A percentile compares a stretch with the other conserved stretches of the same genome.
Evolutionary conservation across 2,797 vertebrate species (phyloP).

Genomic region (Notolepis coatsorum): DNA sequence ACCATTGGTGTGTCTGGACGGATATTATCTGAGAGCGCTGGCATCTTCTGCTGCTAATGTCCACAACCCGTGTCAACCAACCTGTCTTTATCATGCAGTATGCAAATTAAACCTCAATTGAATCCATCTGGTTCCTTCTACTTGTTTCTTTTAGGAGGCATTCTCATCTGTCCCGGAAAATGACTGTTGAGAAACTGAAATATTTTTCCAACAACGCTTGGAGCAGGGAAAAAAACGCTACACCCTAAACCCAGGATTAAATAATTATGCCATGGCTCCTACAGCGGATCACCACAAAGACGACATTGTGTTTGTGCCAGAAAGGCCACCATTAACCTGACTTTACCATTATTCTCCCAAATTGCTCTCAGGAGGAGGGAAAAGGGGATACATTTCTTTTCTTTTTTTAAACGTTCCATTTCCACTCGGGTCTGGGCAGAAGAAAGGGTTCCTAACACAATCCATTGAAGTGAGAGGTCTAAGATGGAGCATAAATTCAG

Average conservation of each 20-base stretch:
- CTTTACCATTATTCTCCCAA: slow-evolving; percentile 61
- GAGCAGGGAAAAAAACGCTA: slow-evolving; percentile 42
- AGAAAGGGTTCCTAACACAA: slow-evolving; percentile 43
- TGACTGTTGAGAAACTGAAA: slow-evolving; percentile 30
- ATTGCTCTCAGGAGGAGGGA: slow-evolving; percentile 49
- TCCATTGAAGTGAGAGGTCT: slow-evolving; percentile 25
- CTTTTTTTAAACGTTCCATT: slow-evolving; percentile 19
- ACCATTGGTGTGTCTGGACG: no score
- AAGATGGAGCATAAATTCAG: slow-evolving; percentile 40
- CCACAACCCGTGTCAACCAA: slow-evolving; percentile 17
- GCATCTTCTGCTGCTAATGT: no score
- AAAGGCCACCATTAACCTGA: slow-evolving; percentile 62
- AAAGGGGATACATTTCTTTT: slow-evolving; percentile 45
- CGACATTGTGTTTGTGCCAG: slow-evolving; percentile 62
- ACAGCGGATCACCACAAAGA: slow-evolving; percentile 64
- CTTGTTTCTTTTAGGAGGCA: slow-evolving; percentile 1
- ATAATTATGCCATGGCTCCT: slow-evolving; percentile 63
- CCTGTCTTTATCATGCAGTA: slow-evolving; percentile 3
- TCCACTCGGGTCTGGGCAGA: slow-evolving; percentile 35
- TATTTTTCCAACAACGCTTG: slow-evolving; percentile 51
- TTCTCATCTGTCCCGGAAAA: slow-evolving; percentile 31
- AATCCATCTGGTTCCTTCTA: slow-evolving; percentile 2
- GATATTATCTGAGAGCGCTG: no score
- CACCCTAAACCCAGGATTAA: slow-evolving; percentile 63
- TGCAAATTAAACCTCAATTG: slow-evolving; percentile 26